Base-by-base conservation (phyloP, 2,113 vertebrate genomes). In the Anolis sagrei region DNA sequence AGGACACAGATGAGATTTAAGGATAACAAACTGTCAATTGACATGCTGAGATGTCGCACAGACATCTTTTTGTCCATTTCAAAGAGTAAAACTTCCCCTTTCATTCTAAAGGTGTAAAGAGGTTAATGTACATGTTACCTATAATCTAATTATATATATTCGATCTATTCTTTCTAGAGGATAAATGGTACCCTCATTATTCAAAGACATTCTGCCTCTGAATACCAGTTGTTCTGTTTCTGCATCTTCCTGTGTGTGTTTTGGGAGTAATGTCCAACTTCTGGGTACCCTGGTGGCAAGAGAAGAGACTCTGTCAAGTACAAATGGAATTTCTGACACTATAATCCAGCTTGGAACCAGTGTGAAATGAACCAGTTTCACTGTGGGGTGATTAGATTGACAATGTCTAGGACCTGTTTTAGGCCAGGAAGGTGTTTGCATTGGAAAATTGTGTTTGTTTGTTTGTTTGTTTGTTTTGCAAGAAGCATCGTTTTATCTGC, bases 1-100 rank as follows among this genome's bases (percentile, higher is more conserved):
- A 92, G 90, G 90, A 73, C 90, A 93, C 89, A 90, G 82, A 89
- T 81, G 86, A 94, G 88, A 89, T 87, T 93, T 88, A 76, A 79
- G 21, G 88, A 82, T 79, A 93, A 92, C 89, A 90, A 81, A 76
- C 83, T 9, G 23, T 66, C 21, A 9, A 83, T 19, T 79, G 74
- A 90, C 92, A 89, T 69, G 89, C 23, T 79, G 74, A 90, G 92
- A 89, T 69, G 89, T 29, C 89, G 93, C 85, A 77, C 76, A 90
- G 89, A 19, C 19, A 25, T 51, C 8, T 6, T 81, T 89, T 90
- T 90, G 92, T 34, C 49, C 23, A 82, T 2, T 93, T 90, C 87
- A 92, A 89, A 91, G 68, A 86, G 18, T 18, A 89, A 89, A 91
- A 79, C 1, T 7, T 84, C 66, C 85, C 77, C 51, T 58, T 88